phyloP scores from a whole-genome alignment of 2,797 vertebrate species.

The Poecilia wingei region DNA sequence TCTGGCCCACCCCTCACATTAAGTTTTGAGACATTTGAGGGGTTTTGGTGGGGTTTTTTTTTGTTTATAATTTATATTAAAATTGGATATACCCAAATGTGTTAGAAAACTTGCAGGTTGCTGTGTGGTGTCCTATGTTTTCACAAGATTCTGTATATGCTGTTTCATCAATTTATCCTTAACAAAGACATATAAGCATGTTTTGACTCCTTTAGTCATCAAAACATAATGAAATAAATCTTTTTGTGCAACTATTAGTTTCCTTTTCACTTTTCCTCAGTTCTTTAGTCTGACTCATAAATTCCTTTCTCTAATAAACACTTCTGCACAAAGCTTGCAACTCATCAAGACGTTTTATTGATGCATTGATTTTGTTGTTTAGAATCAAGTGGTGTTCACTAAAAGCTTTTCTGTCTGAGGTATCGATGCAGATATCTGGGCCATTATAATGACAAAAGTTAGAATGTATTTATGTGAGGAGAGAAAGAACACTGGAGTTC shows the following conservation, averaged over 20 bases:
- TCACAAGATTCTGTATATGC: neutral
- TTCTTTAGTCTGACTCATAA: slow-evolving; percentile 23
- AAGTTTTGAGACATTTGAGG: neutral
- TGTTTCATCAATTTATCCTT: slow-evolving; percentile 5
- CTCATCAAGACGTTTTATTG: slow-evolving; percentile 43
- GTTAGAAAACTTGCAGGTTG: neutral
- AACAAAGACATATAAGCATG: neutral
- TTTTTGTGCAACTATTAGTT: neutral
- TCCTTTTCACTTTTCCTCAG: neutral
- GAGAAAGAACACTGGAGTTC: neutral
- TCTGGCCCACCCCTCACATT: neutral
- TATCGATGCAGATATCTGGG: slow-evolving; percentile 45
- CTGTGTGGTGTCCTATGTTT: neutral
- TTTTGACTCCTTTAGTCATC: neutral
- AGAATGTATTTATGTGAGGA: neutral
- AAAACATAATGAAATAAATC: neutral
- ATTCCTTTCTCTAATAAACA: slow-evolving; percentile 33
- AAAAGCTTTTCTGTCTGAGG: slow-evolving; percentile 51
- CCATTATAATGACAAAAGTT: slow-evolving; percentile 16
- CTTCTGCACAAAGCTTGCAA: slow-evolving; percentile 18
- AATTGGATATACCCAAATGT: slow-evolving; percentile 6
- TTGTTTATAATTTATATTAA: neutral
- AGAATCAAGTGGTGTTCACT: slow-evolving; percentile 45
- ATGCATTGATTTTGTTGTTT: slow-evolving; percentile 55
- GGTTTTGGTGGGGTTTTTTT: neutral